Evolutionary conservation across 2,113 vertebrate species (phyloP).

Genomic region (Campylomormyrus tamandua): DNA sequence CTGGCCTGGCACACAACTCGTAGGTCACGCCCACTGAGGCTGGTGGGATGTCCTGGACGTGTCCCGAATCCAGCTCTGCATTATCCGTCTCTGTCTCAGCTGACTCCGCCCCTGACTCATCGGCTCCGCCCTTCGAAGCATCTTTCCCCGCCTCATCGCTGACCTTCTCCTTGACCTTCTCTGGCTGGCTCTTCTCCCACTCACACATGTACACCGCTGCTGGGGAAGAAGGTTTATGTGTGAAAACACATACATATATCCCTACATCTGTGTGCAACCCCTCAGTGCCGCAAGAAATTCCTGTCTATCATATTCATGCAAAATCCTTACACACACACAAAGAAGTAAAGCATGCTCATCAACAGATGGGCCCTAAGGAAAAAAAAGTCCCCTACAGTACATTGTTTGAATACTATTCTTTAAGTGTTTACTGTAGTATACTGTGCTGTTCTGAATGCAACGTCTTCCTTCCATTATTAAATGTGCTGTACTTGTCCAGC

Average conservation of each 20-base stretch:
- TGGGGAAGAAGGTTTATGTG: neutral
- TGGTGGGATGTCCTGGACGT: constrained; percentile 47
- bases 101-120: neutral
- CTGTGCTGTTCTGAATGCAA: neutral
- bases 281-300: no score
- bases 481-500: neutral
- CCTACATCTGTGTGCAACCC: neutral
- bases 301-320: neutral
- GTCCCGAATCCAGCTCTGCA: constrained; percentile 33
- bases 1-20: constrained; percentile 84
- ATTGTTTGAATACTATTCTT: constrained; percentile 17
- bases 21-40: constrained; percentile 71
- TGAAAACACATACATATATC: neutral
- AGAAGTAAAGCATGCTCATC: constrained; percentile 4
- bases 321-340: neutral
- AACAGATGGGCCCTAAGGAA: neutral
- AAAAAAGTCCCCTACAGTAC: neutral
- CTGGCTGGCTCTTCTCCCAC: constrained; percentile 62
- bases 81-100: constrained; percentile 24
- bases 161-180: constrained; percentile 31
- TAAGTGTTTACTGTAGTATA: neutral
- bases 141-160: constrained; percentile 31
- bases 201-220: constrained; percentile 83
- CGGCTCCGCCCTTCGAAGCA: neutral
- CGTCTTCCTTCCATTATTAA: constrained; percentile 28